Conservation (phyloP, 2,797 vertebrate genomes). For the Chloroceryle amazona region DNA sequence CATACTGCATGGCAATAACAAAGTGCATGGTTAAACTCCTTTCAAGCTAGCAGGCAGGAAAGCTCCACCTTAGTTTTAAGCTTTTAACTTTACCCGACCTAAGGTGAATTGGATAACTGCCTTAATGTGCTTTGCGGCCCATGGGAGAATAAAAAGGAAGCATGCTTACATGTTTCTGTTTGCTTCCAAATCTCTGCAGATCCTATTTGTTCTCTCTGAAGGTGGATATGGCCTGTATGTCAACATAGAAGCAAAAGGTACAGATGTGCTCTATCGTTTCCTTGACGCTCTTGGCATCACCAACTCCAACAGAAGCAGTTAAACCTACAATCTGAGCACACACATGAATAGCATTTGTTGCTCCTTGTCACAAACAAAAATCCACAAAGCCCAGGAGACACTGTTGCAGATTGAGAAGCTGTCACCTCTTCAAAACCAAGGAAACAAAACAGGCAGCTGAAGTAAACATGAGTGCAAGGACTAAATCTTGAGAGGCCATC, state of each 20-base stretch:
- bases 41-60: neutral
- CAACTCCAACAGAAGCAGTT: conserved; percentile 85
- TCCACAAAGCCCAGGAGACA: neutral
- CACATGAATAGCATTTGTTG: neutral
- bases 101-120: neutral
- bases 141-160: neutral
- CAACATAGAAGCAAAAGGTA: conserved; percentile 82
- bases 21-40: neutral
- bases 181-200: conserved; percentile 73
- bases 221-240: conserved; percentile 81
- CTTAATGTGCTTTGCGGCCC: neutral
- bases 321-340: conserved; percentile 82
- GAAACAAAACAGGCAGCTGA: neutral
- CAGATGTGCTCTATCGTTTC: conserved; percentile 79
- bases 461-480: neutral
- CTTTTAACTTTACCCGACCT: neutral
- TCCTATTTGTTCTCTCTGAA: conserved; percentile 80
- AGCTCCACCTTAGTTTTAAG: neutral
- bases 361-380: neutral
- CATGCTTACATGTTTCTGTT: conserved; percentile 79
- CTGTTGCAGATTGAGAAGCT: neutral
- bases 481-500: neutral
- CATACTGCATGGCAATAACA: neutral
- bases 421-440: neutral
- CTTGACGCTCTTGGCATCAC: conserved; percentile 63